Percentiles rank a stretch among this genome's conserved stretches.
Evolutionary conservation across 1,140 invertebrate genomes (phyloP).

Genomic region (Dendroctonus valens): DNA sequence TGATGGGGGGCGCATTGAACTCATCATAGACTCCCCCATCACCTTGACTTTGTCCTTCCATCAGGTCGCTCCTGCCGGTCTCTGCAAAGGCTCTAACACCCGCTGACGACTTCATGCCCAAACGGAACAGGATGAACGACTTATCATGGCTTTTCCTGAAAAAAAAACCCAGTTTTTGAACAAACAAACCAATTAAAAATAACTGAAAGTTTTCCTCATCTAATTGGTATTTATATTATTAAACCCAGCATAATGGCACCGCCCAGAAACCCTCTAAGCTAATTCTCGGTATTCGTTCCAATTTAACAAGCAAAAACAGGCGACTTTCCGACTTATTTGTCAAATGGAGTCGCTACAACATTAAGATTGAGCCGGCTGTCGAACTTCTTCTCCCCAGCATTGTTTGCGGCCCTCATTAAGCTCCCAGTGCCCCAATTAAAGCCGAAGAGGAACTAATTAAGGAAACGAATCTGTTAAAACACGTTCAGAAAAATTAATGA

Average conservation of each 20-base stretch:
- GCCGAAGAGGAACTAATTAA: slow-evolving; percentile 13
- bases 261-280: no score
- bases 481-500: neutral
- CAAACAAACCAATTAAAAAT: no score
- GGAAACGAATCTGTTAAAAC: slow-evolving; percentile 10
- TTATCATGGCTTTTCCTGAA: slow-evolving; percentile 82
- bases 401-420: slow-evolving; percentile 9
- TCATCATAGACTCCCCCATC: slow-evolving; percentile 70
- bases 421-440: slow-evolving; percentile 13
- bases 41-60: slow-evolving; percentile 61
- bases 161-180: slow-evolving; percentile 40
- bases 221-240: no score
- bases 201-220: no score
- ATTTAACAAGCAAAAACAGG: slow-evolving; percentile 13
- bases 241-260: no score
- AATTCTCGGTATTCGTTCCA: no score
- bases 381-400: slow-evolving; percentile 5
- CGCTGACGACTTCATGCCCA: slow-evolving; percentile 70
- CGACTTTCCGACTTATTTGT: slow-evolving; percentile 9
- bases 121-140: slow-evolving; percentile 74
- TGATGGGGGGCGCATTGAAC: slow-evolving; percentile 76
- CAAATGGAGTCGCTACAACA: neutral
- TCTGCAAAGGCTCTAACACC: slow-evolving; percentile 82
- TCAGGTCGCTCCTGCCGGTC: slow-evolving; percentile 67
- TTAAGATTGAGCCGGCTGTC: slow-evolving; percentile 8